Base-by-base conservation (phyloP, 2,888 invertebrate species). In the Geophilus truncorum region DNA sequence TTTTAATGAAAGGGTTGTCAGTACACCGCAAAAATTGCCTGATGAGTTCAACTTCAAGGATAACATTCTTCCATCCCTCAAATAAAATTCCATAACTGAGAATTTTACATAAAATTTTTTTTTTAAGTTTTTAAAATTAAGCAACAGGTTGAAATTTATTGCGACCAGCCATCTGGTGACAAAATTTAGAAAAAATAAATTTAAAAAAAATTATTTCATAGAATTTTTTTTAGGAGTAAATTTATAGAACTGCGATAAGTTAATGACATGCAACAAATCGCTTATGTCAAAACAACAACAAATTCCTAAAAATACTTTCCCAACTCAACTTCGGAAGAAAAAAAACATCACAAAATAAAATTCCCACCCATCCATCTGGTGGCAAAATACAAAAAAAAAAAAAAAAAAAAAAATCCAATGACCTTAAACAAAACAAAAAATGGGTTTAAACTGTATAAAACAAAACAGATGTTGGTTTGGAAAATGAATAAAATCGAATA, bases 11-110 rank as follows among this genome's bases (percentile, higher is more conserved):
- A 62, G 57, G 57, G 57, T 62, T 62, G 57, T 21, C 21, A 3
- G 23, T n/a, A n/a, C n/a, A n/a, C n/a, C n/a, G n/a, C 23, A 62
- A 18, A 62, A 62, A 21, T 62, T 23, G 57, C 57, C 57, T 62
- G 57, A 62, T 62, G 57, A 62, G 57, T 62, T 62, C 57, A 62
- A 62, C 57, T 62, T 62, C 57, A 62, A 62, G 57, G 57, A 62
- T 62, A 62, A 62, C 57, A 62, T 62, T 62, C 57, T 62, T 62
- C 40, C 40, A 40, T n/a, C 40, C 40, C 40, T 40, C 40, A 40
- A 40, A n/a, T 40, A 12, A n/a, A 12, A 40, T 40, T 40, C 40
- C 40, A 40, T 1, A 15, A n/a, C 40, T n/a, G 12, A 40, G n/a
- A 40, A 40, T 40, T 40, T 40, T n/a, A n/a, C n/a, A n/a, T n/a